Evolutionary conservation across 2,113 vertebrate genomes (phyloP), one percentile per base, ranked within the genome.

Genomic region (Blennius ocellaris): DNA sequence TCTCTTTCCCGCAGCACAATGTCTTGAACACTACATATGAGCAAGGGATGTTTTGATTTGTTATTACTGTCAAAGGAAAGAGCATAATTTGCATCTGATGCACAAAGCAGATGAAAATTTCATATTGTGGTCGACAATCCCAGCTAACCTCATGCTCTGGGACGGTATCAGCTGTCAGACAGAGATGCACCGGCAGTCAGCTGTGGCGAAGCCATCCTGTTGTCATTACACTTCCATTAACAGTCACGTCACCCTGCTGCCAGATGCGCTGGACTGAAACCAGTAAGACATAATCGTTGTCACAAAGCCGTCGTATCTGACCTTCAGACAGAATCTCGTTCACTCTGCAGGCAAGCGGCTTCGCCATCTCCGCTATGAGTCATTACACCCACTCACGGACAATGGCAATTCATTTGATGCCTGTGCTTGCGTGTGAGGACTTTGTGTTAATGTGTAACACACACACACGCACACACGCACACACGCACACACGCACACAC

Each of bases 151-250:
- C 36, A 54, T 73, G 48, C 40, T 55, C 16, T 61, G 50, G 16
- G 73, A 41, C 43, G 61, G 38, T 58, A 47, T 71, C 50, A 16
- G 49, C 56, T 81, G 77, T 77, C 81, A 73, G 76, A 63, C 47
- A 4, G 75, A 57, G 49, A 75, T 37, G 62, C 66, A 49, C 30
- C 3, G 3, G 77, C 78, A 75, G 52, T 84, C 76, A 48, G 49
- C 77, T 78, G 79, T 83, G 69, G 38, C 40, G 15, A 53, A 84
- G 72, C 78, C 78, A 54, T 83, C 80, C 71, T 83, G 85, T 85
- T 73, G 82, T 83, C 87, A 74, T 89, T 80, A 85, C 69, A 78
- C 78, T 74, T 87, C 78, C 85, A 86, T 85, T 87, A 89, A 84
- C 65, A 75, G 65, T 78, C 84, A 61, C 73, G 49, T 81, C 72